Conservation (phyloP, 30 jellyfish, hydroid and myxozoan species). For the Aurelia sp. region DNA sequence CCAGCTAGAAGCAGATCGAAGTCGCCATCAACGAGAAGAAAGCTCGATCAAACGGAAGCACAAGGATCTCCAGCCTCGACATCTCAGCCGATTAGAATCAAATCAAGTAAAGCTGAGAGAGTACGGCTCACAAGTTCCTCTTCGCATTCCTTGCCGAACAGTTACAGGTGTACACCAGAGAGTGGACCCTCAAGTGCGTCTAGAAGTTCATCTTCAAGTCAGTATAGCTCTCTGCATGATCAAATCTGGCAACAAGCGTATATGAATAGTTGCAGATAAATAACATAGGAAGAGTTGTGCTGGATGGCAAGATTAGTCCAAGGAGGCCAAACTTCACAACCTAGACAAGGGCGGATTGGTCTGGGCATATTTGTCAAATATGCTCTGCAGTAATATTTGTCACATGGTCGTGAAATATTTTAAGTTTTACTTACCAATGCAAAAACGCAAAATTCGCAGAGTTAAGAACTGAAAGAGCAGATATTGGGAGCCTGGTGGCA, state of each 20-base stretch:
- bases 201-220: constrained; percentile 54
- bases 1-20: constrained; percentile 22
- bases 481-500: too few relatives aligned
- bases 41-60: neutral
- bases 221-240: constrained; percentile 51
- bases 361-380: too few relatives aligned
- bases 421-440: too few relatives aligned
- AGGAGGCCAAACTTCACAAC: neutral
- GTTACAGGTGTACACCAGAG: constrained; percentile 59
- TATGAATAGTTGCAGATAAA: constrained; percentile 59
- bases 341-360: neutral
- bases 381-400: too few relatives aligned
- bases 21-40: neutral
- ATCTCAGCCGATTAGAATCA: constrained; percentile 69
- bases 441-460: too few relatives aligned
- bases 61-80: constrained; percentile 43
- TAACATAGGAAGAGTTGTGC: neutral
- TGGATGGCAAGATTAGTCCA: neutral
- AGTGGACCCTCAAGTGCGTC: constrained; percentile 55
- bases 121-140: constrained; percentile 4
- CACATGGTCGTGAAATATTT: too few relatives aligned
- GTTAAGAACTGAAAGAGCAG: too few relatives aligned
- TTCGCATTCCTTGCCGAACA: constrained; percentile 52
- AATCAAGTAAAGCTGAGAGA: constrained; percentile 10
- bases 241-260: constrained; percentile 75